phyloP scores from a whole-genome alignment of 2,113 vertebrate species.

The Heterochromis multidens region DNA sequence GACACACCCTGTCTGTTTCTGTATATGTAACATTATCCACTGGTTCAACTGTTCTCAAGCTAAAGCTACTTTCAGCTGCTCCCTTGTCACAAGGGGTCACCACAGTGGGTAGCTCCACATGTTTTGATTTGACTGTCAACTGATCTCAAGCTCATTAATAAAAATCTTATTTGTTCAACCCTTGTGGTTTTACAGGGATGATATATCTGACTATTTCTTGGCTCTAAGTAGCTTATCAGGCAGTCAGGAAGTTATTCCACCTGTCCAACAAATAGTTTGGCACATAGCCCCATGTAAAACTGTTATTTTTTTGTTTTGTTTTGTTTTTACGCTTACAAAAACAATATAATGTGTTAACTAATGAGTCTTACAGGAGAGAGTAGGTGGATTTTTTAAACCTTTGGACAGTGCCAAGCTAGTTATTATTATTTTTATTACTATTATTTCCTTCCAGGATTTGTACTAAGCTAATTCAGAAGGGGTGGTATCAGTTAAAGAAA shows the following conservation, averaged over 20 bases:
- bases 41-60: too few species aligned
- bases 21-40: neutral
- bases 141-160: neutral
- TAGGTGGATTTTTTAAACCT: neutral
- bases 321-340: neutral
- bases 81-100: too few species aligned
- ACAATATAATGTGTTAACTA: neutral
- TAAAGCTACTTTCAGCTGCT: too few species aligned
- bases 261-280: neutral
- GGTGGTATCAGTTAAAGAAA: neutral
- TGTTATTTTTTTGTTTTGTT: rapidly evolving
- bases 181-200: neutral
- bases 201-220: neutral
- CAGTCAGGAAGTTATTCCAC: neutral
- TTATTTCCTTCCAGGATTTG: neutral
- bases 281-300: neutral
- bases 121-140: too few species aligned
- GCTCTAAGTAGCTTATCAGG: neutral
- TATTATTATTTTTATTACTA: neutral
- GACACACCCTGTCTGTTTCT: neutral
- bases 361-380: neutral
- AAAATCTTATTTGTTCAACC: neutral
- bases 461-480: neutral
- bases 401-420: neutral
- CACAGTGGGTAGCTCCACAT: too few species aligned